Percentiles rank a stretch among this genome's conserved stretches.
These are phyloP conservation scores for Radopholus similis DNA, from an alignment of 1,140 invertebrate species.

Conservation along the genomic window DNA sequence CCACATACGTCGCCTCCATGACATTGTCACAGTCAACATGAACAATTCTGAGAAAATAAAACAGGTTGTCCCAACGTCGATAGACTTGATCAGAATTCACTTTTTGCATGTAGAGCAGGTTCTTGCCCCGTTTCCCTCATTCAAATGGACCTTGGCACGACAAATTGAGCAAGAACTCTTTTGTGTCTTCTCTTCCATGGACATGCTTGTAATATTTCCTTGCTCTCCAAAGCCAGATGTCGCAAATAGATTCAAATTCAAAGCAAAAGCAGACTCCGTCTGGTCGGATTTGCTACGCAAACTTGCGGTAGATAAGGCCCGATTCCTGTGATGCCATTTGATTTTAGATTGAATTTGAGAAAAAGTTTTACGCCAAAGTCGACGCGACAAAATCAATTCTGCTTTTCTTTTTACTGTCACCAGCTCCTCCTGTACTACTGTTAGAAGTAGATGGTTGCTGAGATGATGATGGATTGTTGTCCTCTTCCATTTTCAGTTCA, in stretches of 20 bases:
- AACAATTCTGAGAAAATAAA: not conserved
- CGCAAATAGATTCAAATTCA: too few relatives aligned
- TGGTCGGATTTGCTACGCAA: not conserved
- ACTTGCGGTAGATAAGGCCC: not conserved
- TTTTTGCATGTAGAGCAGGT: conserved; percentile 14
- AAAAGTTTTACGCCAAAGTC: not conserved
- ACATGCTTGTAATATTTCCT: too few relatives aligned
- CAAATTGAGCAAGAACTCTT: not conserved
- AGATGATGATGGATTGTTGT: not conserved
- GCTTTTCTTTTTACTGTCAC: conserved; percentile 4
- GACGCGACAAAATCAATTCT: not conserved
- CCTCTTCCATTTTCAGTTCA: too few relatives aligned
- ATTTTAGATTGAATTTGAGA: too few relatives aligned
- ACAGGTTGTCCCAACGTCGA: not conserved
- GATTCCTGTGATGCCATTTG: too few relatives aligned
- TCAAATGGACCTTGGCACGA: not conserved
- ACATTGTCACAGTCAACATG: not conserved
- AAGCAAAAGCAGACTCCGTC: not conserved
- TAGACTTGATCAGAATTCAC: not conserved
- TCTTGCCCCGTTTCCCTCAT: not conserved
- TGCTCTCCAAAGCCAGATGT: too few relatives aligned
- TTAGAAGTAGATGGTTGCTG: not conserved
- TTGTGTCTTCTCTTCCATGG: not conserved
- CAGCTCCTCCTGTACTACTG: too few relatives aligned
- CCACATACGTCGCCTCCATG: not conserved